A percentile compares a stretch with the other conserved stretches of the same genome.
Evolutionary conservation across 2,888 invertebrate species (phyloP).

Genomic region (Epinotia brunnichana): DNA sequence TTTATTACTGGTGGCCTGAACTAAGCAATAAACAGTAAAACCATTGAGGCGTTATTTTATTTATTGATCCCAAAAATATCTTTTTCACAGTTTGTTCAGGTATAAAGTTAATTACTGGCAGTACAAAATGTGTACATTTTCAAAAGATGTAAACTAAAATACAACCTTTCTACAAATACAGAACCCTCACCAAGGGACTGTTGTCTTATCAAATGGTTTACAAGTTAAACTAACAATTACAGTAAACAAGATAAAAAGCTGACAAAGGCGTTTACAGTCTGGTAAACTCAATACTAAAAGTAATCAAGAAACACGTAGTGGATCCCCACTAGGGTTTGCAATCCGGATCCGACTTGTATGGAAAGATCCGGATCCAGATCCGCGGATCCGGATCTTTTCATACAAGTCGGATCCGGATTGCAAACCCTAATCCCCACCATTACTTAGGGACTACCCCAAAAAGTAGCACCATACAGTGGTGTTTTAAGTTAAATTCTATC

Average conservation of each 20-base stretch:
- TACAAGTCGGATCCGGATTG: too few relatives aligned
- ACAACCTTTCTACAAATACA: slow-evolving; percentile 45
- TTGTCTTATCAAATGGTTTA: slow-evolving; percentile 23
- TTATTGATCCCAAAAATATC: slow-evolving; percentile 34
- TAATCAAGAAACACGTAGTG: background rate
- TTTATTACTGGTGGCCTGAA: slow-evolving; percentile 24
- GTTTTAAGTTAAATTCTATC: slow-evolving; percentile 8
- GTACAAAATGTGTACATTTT: slow-evolving; percentile 49
- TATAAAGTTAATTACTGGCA: slow-evolving; percentile 46
- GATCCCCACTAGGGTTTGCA: too few relatives aligned
- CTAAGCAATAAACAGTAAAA: slow-evolving; percentile 26
- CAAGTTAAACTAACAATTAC: slow-evolving; percentile 33
- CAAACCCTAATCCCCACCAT: slow-evolving; percentile 12
- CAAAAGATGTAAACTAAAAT: slow-evolving; percentile 48
- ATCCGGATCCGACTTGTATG: too few relatives aligned
- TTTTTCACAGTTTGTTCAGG: slow-evolving; percentile 18
- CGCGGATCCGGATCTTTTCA: too few relatives aligned
- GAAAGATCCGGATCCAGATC: too few relatives aligned
- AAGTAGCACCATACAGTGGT: slow-evolving; percentile 33
- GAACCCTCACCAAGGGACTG: slow-evolving; percentile 44
- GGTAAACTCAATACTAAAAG: slow-evolving; percentile 32
- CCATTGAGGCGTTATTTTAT: slow-evolving; percentile 20
- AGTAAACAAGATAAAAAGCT: slow-evolving; percentile 38
- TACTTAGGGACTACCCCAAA: slow-evolving; percentile 12
- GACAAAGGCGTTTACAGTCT: slow-evolving; percentile 34